Conservation (phyloP, 1,140 invertebrate species). For the Gryon sp. region DNA sequence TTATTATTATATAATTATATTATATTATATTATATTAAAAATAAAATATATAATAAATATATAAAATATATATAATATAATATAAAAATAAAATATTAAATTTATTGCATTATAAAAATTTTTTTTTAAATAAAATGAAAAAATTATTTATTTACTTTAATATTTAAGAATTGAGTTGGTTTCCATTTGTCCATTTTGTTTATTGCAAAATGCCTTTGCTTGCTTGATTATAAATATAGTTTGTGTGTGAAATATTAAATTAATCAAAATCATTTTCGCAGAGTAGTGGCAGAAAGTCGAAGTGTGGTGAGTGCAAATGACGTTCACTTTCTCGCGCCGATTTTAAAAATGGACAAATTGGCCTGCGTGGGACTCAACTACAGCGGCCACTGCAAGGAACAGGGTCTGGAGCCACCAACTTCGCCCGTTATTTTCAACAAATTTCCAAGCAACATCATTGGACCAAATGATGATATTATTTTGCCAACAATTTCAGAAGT, state of each 20-base stretch:
- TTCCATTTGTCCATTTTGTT: too few relatives aligned
- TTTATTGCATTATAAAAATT: too few relatives aligned
- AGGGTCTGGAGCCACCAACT: constrained; percentile 84
- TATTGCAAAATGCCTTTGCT: constrained; percentile 1
- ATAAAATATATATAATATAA: too few relatives aligned
- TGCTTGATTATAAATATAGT: not conserved
- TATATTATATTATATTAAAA: too few relatives aligned
- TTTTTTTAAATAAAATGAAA: too few relatives aligned
- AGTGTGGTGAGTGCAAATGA: constrained; percentile 79
- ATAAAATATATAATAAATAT: not conserved
- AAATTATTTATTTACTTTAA: too few relatives aligned
- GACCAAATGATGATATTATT: constrained; percentile 86
- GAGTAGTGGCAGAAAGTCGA: constrained; percentile 81
- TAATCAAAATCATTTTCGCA: constrained; percentile 67
- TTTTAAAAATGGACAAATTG: constrained; percentile 87
- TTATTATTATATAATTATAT: too few relatives aligned
- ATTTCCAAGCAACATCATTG: constrained; percentile 88
- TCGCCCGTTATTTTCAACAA: constrained; percentile 91
- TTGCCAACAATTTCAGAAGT: constrained; percentile 85
- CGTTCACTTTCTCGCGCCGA: constrained; percentile 83
- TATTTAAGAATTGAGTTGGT: too few relatives aligned
- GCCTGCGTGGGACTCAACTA: constrained; percentile 90
- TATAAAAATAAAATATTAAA: too few relatives aligned
- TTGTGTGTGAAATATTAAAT: too few relatives aligned
- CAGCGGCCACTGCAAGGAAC: constrained; percentile 88